These are phyloP conservation scores for Tinamus major DNA, from an alignment of 2,797 vertebrate genomes.

Conservation along the genomic window DNA sequence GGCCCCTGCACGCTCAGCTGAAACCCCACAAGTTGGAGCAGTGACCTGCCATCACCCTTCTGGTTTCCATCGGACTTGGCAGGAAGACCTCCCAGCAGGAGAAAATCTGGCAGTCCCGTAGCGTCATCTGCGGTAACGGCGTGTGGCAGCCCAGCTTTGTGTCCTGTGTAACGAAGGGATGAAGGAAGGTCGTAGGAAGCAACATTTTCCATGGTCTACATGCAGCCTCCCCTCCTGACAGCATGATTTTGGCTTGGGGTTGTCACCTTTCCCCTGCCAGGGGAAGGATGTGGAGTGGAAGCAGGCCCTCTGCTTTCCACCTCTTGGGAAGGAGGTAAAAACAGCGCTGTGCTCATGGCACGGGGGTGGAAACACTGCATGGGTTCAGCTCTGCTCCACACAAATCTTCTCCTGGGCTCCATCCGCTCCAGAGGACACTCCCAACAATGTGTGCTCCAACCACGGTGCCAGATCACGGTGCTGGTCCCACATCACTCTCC, in stretches of 20 bases:
- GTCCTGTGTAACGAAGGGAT: background rate
- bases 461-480: background rate
- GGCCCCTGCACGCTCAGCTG: background rate
- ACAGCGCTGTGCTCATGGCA: accelerated
- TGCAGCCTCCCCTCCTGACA: background rate
- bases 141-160: background rate
- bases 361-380: background rate
- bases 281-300: background rate
- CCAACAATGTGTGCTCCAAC: accelerated
- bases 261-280: background rate
- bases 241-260: background rate
- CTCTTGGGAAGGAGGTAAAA: background rate
- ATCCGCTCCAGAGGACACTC: background rate
- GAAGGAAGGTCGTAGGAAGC: background rate
- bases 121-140: background rate
- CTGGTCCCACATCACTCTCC: background rate
- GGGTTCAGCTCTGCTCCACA: background rate
- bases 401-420: background rate
- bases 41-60: conserved; percentile 6
- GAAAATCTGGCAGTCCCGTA: background rate
- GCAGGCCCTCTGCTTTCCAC: background rate
- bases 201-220: background rate
- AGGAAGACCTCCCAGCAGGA: conserved; percentile 4
- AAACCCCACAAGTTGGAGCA: background rate
- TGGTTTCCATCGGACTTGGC: background rate